These are phyloP conservation scores for Otolemur garnettii DNA, from an alignment of 2,113 vertebrate genomes.

Conservation along the genomic window DNA sequence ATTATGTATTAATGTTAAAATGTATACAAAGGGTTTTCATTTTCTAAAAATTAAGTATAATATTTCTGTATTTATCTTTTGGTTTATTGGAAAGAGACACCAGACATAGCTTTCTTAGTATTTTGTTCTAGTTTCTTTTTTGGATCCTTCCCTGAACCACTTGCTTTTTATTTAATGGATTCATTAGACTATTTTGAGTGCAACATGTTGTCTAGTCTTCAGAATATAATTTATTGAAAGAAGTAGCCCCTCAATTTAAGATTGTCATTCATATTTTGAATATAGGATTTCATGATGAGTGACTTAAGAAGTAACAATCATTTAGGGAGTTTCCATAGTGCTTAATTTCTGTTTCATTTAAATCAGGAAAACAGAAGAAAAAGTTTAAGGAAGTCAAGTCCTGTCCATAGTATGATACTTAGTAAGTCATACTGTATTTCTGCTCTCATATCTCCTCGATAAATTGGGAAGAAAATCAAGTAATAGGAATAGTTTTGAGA, in stretches of 20 bases:
- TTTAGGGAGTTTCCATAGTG: conserved; percentile 13
- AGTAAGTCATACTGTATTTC: not conserved
- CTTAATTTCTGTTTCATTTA: conserved; percentile 50
- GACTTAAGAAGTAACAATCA: not conserved
- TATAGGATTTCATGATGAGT: conserved; percentile 2
- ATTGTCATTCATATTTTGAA: not conserved
- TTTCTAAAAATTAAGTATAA: conserved; percentile 57
- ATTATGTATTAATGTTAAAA: not conserved
- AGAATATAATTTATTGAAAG: conserved; percentile 25
- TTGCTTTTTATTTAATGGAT: conserved; percentile 48
- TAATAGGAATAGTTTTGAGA: not conserved
- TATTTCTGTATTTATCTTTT: conserved; percentile 60
- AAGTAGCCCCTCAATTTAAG: conserved; percentile 17
- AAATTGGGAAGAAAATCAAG: not conserved
- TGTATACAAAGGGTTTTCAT: conserved; percentile 39
- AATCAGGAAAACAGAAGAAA: not conserved
- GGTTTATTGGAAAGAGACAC: conserved; percentile 16
- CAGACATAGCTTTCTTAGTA: conserved; percentile 17
- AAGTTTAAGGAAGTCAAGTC: not conserved
- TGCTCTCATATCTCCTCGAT: not conserved
- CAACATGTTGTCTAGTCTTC: conserved; percentile 39
- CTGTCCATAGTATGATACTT: not conserved
- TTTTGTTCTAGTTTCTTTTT: conserved; percentile 63
- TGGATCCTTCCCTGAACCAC: not conserved
- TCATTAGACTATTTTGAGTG: conserved; percentile 43